These are phyloP conservation scores for Isichthys henryi DNA, from an alignment of 2,113 vertebrate species.

Conservation along the genomic window DNA sequence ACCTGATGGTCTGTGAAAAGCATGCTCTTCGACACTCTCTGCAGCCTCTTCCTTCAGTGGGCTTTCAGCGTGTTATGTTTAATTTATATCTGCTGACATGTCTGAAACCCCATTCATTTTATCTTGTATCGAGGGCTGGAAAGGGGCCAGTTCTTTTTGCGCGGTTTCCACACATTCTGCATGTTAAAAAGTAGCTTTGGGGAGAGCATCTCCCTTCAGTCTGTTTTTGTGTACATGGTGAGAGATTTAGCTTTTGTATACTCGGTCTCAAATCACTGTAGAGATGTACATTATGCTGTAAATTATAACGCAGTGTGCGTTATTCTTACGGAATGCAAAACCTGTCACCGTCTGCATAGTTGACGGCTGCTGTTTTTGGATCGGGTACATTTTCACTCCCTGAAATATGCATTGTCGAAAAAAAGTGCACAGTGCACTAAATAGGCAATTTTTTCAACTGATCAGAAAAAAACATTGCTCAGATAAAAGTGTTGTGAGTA, in stretches of 20 bases:
- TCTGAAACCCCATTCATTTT: slow-evolving; percentile 10
- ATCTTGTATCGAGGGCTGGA: not conserved
- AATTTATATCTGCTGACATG: not conserved
- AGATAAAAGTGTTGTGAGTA: not conserved
- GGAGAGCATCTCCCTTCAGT: not conserved
- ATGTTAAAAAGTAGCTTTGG: not conserved
- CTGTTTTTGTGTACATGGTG: not conserved
- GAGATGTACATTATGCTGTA: not conserved
- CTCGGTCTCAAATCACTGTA: not conserved
- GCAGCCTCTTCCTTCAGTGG: not conserved
- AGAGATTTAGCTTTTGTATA: not conserved
- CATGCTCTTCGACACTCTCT: not conserved
- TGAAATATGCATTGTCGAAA: not conserved
- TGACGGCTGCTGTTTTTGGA: not conserved
- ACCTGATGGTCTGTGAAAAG: not conserved
- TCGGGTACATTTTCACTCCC: not conserved
- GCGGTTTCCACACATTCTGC: slow-evolving; percentile 1
- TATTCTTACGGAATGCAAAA: not conserved
- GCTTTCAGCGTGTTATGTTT: not conserved
- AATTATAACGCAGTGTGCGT: not conserved
- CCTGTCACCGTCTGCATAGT: not conserved
- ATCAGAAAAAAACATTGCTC: not conserved
- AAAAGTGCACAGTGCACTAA: not conserved
- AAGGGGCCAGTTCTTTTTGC: not conserved
- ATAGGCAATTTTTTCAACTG: not conserved